Conservation (phyloP, 2,113 vertebrate species). For the Albula goreensis region DNA sequence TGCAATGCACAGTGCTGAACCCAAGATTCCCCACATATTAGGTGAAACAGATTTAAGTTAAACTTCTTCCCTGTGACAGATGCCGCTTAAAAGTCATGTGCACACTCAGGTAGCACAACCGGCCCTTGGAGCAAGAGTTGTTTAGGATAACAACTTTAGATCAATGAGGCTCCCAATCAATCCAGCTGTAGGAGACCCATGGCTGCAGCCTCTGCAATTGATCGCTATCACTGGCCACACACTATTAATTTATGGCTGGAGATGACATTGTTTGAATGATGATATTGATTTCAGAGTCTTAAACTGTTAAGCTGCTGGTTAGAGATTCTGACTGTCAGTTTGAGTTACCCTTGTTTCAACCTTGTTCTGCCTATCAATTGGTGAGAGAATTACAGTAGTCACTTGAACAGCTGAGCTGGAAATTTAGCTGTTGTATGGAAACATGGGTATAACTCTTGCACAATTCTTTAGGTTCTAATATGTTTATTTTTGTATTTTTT, state of each 20-base stretch:
- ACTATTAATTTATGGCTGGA: background rate
- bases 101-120: no score
- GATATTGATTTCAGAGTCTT: background rate
- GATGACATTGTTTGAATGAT: background rate
- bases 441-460: background rate
- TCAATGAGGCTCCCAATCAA: background rate
- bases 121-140: background rate
- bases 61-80: no score
- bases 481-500: background rate
- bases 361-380: background rate
- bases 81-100: no score
- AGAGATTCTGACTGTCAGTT: background rate
- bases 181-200: background rate
- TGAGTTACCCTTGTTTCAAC: background rate
- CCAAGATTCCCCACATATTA: no score
- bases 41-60: no score
- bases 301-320: background rate
- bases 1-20: no score
- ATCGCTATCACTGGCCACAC: background rate
- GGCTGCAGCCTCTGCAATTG: background rate
- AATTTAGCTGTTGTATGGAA: background rate
- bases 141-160: background rate
- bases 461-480: background rate
- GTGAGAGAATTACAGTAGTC: background rate
- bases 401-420: background rate